A percentile compares a stretch with the other conserved stretches of the same genome.
Evolutionary conservation across 64 coral and sea anemone species (phyloP).

Genomic region (Pocillopora verrucosa): DNA sequence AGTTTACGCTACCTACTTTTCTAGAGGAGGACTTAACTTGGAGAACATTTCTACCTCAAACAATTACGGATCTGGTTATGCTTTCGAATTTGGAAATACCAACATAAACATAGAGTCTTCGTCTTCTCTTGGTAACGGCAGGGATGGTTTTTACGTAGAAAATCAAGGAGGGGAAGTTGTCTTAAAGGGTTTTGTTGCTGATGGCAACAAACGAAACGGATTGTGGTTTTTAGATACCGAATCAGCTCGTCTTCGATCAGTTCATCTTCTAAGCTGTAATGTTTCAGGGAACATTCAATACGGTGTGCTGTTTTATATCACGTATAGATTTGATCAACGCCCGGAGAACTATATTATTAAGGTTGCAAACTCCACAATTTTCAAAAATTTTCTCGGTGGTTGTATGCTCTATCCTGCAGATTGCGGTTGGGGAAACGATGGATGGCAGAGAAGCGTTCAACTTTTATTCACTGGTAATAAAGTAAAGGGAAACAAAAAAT

Average conservation of each 20-base stretch:
- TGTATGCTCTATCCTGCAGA: not conserved
- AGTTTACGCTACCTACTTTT: constrained; percentile 1
- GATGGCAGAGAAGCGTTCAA: constrained; percentile 5
- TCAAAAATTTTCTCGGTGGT: not conserved
- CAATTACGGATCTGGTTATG: constrained; percentile 32
- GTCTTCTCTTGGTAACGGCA: constrained; percentile 25
- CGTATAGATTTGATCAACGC: no score
- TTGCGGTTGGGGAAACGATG: not conserved
- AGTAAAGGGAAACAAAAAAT: constrained; percentile 36
- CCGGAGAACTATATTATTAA: not conserved
- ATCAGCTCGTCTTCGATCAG: not conserved
- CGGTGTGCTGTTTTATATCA: not conserved
- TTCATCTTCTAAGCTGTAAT: not conserved
- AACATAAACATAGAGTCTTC: constrained; percentile 31
- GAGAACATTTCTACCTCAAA: constrained; percentile 12
- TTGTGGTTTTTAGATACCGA: constrained; percentile 29
- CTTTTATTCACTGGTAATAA: constrained; percentile 48
- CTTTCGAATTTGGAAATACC: constrained; percentile 11
- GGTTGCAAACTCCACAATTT: constrained; percentile 2
- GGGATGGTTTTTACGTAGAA: constrained; percentile 39
- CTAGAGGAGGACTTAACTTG: not conserved
- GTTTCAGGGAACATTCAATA: constrained; percentile 5
- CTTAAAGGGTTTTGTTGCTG: constrained; percentile 15
- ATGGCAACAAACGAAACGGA: constrained; percentile 37
- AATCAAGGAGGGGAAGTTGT: constrained; percentile 57